Conservation (phyloP, 1,140 invertebrate species). For the Lasaia peninsularis region DNA sequence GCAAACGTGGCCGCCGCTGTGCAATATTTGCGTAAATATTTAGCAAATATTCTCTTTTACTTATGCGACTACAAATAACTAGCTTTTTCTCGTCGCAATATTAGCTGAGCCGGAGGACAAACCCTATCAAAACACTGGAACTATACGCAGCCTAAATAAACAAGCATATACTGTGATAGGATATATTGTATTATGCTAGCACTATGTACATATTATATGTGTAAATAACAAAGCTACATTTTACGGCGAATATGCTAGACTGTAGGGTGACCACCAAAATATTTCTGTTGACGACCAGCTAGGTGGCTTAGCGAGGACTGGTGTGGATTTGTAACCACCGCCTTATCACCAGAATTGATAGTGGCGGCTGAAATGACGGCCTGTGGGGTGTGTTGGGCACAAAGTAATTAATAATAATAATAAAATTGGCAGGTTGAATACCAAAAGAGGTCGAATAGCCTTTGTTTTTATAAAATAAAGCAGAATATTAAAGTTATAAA, state of each 20-base stretch:
- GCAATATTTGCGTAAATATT: constrained; percentile 3
- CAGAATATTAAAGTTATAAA: constrained; percentile 10
- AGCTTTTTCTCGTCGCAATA: constrained; percentile 10
- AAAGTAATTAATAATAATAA: no score
- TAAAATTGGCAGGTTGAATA: no score
- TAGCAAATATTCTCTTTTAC: constrained; percentile 6
- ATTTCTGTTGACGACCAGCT: no score
- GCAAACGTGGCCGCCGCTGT: background rate
- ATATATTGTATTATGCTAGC: background rate
- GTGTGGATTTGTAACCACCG: no score
- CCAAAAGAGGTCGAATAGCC: background rate
- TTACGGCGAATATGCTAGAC: no score
- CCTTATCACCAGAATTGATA: no score
- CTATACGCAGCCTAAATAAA: constrained; percentile 1
- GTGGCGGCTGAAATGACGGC: no score
- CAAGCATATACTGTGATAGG: background rate
- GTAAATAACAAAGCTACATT: no score
- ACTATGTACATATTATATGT: no score
- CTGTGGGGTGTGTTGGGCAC: no score
- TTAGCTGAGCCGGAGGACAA: constrained; percentile 1
- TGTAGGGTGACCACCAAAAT: no score
- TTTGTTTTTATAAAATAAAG: constrained; percentile 3
- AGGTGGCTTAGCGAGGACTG: no score
- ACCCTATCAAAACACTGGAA: constrained; percentile 9
- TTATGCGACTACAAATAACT: constrained; percentile 10